phyloP scores from a whole-genome alignment of 2,888 invertebrate species.

The Dromius quadrimaculatus region DNA sequence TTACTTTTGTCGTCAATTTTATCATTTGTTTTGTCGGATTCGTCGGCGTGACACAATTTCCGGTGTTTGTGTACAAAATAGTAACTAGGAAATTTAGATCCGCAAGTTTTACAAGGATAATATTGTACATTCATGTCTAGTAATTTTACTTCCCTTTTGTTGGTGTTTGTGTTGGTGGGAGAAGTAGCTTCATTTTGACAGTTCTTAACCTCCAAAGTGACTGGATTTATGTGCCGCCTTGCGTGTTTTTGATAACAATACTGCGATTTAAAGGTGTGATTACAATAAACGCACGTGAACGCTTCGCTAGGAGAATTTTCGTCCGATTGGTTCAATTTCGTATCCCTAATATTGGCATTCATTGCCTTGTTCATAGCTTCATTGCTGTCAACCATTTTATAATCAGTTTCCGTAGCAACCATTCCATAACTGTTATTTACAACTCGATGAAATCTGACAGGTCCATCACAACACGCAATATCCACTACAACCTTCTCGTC shows the following conservation, averaged over 20 bases:
- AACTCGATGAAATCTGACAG: slow-evolving; percentile 87
- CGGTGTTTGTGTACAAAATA: slow-evolving; percentile 94
- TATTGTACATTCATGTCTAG: slow-evolving; percentile 87
- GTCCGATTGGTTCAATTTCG: slow-evolving; percentile 59
- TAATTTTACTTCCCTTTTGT: slow-evolving; percentile 73
- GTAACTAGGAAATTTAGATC: slow-evolving; percentile 92
- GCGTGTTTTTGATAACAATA: slow-evolving; percentile 89
- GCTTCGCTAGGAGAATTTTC: slow-evolving; percentile 62
- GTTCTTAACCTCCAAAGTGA: slow-evolving; percentile 65
- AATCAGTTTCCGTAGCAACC: slow-evolving; percentile 54
- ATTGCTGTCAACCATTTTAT: slow-evolving; percentile 57
- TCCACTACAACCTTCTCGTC: slow-evolving; percentile 78
- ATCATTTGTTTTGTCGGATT: slow-evolving; percentile 65
- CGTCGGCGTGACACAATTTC: slow-evolving; percentile 84
- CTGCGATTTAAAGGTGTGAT: slow-evolving; percentile 85
- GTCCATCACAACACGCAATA: slow-evolving; percentile 93
- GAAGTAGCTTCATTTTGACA: slow-evolving; percentile 44
- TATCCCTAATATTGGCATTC: slow-evolving; percentile 64
- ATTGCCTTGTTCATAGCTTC: slow-evolving; percentile 65
- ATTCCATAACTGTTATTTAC: slow-evolving; percentile 83
- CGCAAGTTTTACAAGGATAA: slow-evolving; percentile 94
- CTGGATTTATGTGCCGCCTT: slow-evolving; percentile 75
- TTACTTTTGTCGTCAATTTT: slow-evolving; percentile 55
- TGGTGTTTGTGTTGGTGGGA: slow-evolving; percentile 57
- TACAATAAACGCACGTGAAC: slow-evolving; percentile 81